A percentile compares a stretch with the other conserved stretches of the same genome.
Conservation (phyloP, 2,113 vertebrate genomes). For the Lipotes vexillifer region DNA sequence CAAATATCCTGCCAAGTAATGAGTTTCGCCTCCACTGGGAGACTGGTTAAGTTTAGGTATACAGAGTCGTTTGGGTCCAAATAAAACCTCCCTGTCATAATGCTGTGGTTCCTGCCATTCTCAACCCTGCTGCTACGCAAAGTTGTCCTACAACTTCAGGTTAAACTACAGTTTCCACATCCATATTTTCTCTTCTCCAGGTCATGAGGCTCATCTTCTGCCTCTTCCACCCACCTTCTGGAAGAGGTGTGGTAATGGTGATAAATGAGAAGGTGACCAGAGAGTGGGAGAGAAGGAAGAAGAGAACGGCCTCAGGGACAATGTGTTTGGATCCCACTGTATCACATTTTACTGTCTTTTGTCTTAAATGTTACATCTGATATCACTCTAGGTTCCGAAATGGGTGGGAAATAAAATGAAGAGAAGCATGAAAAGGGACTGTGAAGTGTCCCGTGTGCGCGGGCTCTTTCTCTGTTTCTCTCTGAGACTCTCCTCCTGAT, state of each 20-base stretch:
- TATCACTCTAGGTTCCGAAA: neutral
- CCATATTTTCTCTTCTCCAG: neutral
- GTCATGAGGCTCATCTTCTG: neutral
- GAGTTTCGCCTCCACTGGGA: neutral
- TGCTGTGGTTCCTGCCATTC: neutral
- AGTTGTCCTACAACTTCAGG: neutral
- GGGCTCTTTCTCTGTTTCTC: neutral
- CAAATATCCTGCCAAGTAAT: neutral
- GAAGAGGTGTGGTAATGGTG: neutral
- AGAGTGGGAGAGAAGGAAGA: neutral
- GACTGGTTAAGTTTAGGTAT: neutral
- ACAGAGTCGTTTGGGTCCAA: neutral
- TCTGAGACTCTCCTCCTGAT: neutral
- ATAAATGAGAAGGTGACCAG: neutral
- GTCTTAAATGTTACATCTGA: neutral
- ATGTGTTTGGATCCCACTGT: neutral
- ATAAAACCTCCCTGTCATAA: neutral
- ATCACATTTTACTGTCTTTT: neutral
- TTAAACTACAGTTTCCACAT: neutral
- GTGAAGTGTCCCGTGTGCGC: neutral
- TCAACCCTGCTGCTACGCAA: neutral
- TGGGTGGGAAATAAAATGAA: neutral
- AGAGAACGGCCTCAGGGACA: neutral
- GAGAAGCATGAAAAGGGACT: neutral
- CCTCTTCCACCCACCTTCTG: neutral